A percentile compares a stretch with the other conserved stretches of the same genome.
Conservation (phyloP, 2,888 invertebrate genomes). For the Nomada flava region DNA sequence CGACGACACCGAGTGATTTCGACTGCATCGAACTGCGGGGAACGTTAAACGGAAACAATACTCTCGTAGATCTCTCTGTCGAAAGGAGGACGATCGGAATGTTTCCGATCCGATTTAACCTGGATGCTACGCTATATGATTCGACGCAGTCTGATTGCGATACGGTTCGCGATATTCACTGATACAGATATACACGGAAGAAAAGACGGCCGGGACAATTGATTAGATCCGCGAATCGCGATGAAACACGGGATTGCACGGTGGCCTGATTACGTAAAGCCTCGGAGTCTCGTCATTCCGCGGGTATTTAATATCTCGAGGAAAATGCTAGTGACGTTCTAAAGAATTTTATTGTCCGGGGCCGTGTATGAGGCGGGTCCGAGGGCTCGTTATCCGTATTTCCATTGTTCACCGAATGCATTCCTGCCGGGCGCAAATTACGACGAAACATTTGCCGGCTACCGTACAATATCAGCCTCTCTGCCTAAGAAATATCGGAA, state of each 20-base stretch:
- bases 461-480: slow-evolving; percentile 47
- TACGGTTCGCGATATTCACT: neutral
- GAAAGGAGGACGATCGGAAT: too few relatives aligned
- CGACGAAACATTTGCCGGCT: slow-evolving; percentile 58
- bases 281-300: slow-evolving; percentile 25
- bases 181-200: neutral
- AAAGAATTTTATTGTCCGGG: slow-evolving; percentile 62
- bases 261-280: slow-evolving; percentile 53
- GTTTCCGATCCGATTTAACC: too few relatives aligned
- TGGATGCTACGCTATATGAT: too few relatives aligned
- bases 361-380: slow-evolving; percentile 50
- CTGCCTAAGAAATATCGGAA: slow-evolving; percentile 70
- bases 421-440: slow-evolving; percentile 60
- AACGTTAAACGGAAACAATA: neutral
- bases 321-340: slow-evolving; percentile 58
- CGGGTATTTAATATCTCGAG: slow-evolving; percentile 61
- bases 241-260: slow-evolving; percentile 16
- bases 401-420: slow-evolving; percentile 55
- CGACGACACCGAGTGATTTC: slow-evolving; percentile 20
- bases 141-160: neutral
- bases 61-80: too few relatives aligned
- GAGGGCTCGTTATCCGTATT: slow-evolving; percentile 59
- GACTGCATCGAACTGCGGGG: neutral
- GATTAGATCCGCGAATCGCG: slow-evolving; percentile 17
- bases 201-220: slow-evolving; percentile 4